Percentiles rank a stretch among this genome's conserved stretches.
These are phyloP conservation scores for Tachuris rubrigastra DNA, from an alignment of 2,113 vertebrate species.

Conservation along the genomic window DNA sequence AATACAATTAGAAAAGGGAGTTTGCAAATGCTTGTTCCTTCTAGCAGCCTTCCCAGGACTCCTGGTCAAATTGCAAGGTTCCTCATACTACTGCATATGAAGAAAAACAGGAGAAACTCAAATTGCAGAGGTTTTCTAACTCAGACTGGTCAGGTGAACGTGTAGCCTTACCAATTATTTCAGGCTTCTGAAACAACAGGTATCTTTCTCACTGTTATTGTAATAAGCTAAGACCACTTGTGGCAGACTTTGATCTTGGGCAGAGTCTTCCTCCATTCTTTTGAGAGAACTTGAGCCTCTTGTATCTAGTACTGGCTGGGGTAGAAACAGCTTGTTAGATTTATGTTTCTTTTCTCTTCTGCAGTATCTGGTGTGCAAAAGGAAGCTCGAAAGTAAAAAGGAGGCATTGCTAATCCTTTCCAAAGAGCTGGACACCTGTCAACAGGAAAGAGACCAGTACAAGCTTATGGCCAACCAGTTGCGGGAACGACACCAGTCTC, in stretches of 20 bases:
- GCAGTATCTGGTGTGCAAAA: slow-evolving; percentile 92
- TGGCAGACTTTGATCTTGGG: background rate
- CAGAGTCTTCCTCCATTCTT: background rate
- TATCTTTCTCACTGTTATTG: background rate
- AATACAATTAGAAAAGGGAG: background rate
- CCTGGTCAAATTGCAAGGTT: background rate
- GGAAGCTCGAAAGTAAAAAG: slow-evolving; percentile 95
- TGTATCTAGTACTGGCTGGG: background rate
- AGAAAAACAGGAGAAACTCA: background rate
- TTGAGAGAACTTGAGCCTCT: background rate
- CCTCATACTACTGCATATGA: background rate
- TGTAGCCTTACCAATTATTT: background rate
- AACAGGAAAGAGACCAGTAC: slow-evolving; percentile 96
- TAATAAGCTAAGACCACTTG: background rate
- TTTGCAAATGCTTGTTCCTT: background rate
- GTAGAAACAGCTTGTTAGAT: background rate
- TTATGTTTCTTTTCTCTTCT: background rate
- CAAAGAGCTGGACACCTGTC: slow-evolving; percentile 94
- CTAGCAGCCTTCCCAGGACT: background rate
- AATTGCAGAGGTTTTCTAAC: background rate
- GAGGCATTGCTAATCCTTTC: slow-evolving; percentile 94
- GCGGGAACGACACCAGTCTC: slow-evolving; percentile 89
- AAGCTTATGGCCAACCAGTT: slow-evolving; percentile 98
- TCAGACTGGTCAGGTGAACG: background rate
- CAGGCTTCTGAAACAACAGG: background rate